phyloP scores from a whole-genome alignment of 2,113 vertebrate species.

The Ceyx margarethae region DNA sequence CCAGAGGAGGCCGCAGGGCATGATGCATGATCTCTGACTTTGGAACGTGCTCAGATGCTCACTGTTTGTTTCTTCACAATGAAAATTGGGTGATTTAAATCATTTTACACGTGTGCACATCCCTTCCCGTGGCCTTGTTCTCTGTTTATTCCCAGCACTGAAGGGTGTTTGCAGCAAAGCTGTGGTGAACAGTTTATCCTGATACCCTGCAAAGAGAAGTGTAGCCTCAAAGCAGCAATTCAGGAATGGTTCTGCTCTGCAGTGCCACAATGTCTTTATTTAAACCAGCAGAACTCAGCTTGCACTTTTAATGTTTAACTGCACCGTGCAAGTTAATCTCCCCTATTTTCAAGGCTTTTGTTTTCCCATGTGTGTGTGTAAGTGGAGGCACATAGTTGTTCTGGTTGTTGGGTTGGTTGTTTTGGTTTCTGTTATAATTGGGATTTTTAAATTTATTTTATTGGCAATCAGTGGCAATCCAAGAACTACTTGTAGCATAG shows the following conservation, averaged over 20 bases:
- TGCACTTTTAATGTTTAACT: background rate
- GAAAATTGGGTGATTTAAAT: background rate
- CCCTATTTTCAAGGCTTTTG: background rate
- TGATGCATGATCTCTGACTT: background rate
- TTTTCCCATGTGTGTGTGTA: background rate
- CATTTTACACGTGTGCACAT: background rate
- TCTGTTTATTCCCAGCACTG: background rate
- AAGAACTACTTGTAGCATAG: background rate
- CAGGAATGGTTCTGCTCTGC: background rate
- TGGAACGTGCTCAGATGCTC: background rate
- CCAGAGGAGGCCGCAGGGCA: background rate
- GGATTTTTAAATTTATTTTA: background rate
- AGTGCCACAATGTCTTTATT: background rate
- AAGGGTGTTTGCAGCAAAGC: background rate
- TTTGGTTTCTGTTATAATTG: background rate
- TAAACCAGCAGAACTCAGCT: background rate
- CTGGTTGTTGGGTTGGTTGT: background rate
- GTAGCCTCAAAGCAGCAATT: background rate
- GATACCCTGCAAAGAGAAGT: background rate
- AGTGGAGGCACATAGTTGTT: rapidly evolving
- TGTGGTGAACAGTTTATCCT: background rate
- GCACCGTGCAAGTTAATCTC: background rate
- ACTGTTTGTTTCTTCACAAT: background rate
- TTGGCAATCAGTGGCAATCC: background rate
- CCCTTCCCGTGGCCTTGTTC: background rate